Base-by-base conservation (phyloP, 2,113 vertebrate species). In the Ptychochromis oligacanthus region DNA sequence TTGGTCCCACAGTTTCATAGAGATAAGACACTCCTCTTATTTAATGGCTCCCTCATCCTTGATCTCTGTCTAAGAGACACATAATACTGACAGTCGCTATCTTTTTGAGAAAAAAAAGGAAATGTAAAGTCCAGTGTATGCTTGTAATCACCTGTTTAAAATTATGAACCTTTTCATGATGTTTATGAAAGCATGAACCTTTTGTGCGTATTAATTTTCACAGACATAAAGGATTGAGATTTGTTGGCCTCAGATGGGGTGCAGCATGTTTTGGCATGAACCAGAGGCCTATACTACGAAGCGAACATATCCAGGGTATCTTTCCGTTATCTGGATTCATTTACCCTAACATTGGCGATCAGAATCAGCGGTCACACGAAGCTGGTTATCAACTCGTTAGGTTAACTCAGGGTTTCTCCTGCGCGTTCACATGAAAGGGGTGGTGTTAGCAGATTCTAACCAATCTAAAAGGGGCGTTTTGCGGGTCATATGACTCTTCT, bases 1-100 rank as follows among this genome's bases (percentile, higher is more conserved):
- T 74, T 79, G 77, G 7, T 13, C 60, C 67, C 64, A 38, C 46
- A 24, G 58, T 67, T 58, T 82, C 13, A n/a, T 3, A 13, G 10
- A 26, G 81, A 87, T 90, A 82, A 82, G 70, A 54, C 4, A 7
- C 7, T 77, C 6, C 10, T 80, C 24, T n/a, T 67, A 81, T 11
- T 20, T 81, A 1, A 82, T 13, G 1, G n/a, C 20, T 61, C 9
- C 7, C 2, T 72, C 6, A 59, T 77, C 61, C 57, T 74, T 70
- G 60, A 87, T 18, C 70, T 43, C 22, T 46, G 40, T 22, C 31
- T 49, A 20, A 52, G 43, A 72, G 24, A 31, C 65, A 46, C 13
- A 46, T 2, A 31, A 31, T 31, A 31, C 28, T 31, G 28, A 31
- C 24, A 31, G 4, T 72, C 24, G 8, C 43, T 46, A 9, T 49